Conservation (phyloP, 2,113 vertebrate species). For the Pavo muticus region DNA sequence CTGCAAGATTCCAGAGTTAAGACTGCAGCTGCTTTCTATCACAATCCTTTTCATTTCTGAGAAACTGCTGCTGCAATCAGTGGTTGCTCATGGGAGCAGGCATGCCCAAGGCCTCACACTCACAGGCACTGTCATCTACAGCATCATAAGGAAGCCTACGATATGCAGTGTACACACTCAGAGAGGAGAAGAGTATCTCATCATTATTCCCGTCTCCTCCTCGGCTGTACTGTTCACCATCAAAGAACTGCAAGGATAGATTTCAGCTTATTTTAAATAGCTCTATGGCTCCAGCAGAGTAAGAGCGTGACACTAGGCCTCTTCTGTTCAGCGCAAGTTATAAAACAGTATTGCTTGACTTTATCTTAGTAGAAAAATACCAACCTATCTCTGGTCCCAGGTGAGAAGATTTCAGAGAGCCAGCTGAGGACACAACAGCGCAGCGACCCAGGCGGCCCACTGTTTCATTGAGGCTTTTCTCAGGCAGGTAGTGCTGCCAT, state of each 20-base stretch:
- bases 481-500: slow-evolving; percentile 78
- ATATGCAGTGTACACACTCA: rapidly evolving
- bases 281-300: background rate
- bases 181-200: background rate
- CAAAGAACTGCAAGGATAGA: background rate
- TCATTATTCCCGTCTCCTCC: background rate
- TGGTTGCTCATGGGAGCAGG: background rate
- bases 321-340: background rate
- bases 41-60: background rate
- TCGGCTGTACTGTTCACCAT: background rate
- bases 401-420: slow-evolving; percentile 79
- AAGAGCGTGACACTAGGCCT: background rate
- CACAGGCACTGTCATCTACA: background rate
- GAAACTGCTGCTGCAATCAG: background rate
- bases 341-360: background rate
- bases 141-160: background rate
- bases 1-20: background rate
- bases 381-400: slow-evolving; percentile 85
- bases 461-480: slow-evolving; percentile 66
- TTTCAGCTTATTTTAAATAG: background rate
- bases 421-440: slow-evolving; percentile 85
- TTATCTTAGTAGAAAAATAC: slow-evolving; percentile 10
- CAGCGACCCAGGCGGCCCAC: slow-evolving; percentile 74
- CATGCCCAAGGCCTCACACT: background rate
- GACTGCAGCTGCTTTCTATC: background rate